Evolutionary conservation across 2,888 invertebrate genomes (phyloP), one percentile per base, ranked within the genome.

Genomic region (Papilio elwesi): DNA sequence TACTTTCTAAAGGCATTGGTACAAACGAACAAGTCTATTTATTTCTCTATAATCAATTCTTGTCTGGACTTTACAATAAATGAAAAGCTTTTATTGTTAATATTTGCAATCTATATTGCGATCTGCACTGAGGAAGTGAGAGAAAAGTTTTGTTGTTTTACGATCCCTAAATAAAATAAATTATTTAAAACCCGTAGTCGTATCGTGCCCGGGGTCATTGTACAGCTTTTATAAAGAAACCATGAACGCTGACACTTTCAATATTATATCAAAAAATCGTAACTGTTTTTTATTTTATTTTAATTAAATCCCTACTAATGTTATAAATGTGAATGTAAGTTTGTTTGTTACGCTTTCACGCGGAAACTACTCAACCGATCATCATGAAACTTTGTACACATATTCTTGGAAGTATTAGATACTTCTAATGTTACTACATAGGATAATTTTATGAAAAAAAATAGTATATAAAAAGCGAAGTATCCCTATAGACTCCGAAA

Each of bases 41-140:
- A 51, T 0, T 26, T 64, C 9, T 64, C 7, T 64, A 51, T 9
- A 65, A 13, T 13, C 12, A 26, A 53, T 43, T 2, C 43, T 15
- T 5, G 66, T 11, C 38, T 8, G 15, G 11, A 10, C 66, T 11
- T 16, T 36, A 52, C 9, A 16, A 57, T 51, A 47, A 53, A 13
- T 43, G 55, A 47, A 53, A 53, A 43, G 43, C 53, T 47, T 66
- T 67, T 67, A 55, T 55, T 55, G 57, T 57, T 48, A 48, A 57
- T 68, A 68, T 68, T 57, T 68, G 13, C 26, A 68, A 68, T 68
- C 57, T 57, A 53, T 57, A 68, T 68, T 57, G 47, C 67, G 38
- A 68, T 57, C 55, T 53, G 16, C 43, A 67, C 53, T 53, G 5
- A 53, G 66, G 53, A 53, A 59, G 59, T 59, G 43, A 43, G 59